A percentile compares a stretch with the other conserved stretches of the same genome.
Conservation (phyloP, 2,113 vertebrate genomes). For the Capreolus pygargus region DNA sequence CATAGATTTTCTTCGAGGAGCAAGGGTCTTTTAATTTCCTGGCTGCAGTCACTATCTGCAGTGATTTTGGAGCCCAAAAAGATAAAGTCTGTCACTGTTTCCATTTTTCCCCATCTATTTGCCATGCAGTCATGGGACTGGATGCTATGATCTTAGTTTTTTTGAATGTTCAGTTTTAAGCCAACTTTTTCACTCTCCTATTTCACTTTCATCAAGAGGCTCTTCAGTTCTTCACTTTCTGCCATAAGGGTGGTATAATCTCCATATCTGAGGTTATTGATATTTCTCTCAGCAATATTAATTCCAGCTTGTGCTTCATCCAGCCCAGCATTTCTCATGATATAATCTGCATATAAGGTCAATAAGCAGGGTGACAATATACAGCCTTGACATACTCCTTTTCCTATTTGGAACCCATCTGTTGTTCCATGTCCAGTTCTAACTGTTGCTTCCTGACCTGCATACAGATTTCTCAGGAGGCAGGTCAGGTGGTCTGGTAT, state of each 20-base stretch:
- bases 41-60: not conserved
- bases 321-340: not conserved
- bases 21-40: not conserved
- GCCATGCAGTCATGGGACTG: not conserved
- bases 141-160: not conserved
- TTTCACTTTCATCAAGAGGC: not conserved
- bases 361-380: not conserved
- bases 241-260: not conserved
- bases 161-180: not conserved
- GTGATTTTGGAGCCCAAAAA: not conserved
- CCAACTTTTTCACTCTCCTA: not conserved
- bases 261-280: not conserved
- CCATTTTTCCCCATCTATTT: not conserved
- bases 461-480: not conserved
- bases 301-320: not conserved
- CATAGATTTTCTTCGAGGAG: not conserved
- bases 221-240: not conserved
- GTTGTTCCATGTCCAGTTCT: not conserved
- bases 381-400: accelerated
- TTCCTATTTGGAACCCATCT: not conserved
- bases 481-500: not conserved
- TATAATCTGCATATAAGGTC: not conserved
- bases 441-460: not conserved
- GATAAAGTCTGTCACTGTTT: not conserved
- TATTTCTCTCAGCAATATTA: not conserved